A percentile compares a stretch with the other conserved stretches of the same genome.
Conservation (phyloP, 2,888 invertebrate species). For the Amphimallon solstitiale region DNA sequence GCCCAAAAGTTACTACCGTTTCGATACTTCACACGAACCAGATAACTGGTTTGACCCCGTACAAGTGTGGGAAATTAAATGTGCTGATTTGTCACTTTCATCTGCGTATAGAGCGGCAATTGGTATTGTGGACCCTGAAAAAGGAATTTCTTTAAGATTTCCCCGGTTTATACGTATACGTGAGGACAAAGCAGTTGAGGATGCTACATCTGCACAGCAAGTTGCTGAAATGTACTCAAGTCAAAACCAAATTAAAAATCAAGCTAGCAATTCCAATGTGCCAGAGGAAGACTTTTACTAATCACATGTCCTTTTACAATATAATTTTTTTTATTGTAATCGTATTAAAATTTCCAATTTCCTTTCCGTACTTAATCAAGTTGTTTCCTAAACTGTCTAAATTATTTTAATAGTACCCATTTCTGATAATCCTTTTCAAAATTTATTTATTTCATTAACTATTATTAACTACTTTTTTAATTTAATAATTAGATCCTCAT, state of each 20-base stretch:
- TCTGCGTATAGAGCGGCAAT: slow-evolving; percentile 91
- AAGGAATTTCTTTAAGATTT: slow-evolving; percentile 95
- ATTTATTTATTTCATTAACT: too few relatives aligned
- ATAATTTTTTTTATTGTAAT: too few relatives aligned
- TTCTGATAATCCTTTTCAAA: too few relatives aligned
- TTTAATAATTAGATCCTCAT: too few relatives aligned
- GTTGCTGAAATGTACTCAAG: slow-evolving; percentile 89
- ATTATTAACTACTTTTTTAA: too few relatives aligned
- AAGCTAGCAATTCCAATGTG: slow-evolving; percentile 58
- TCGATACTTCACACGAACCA: slow-evolving; percentile 76
- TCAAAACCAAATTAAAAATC: slow-evolving; percentile 90
- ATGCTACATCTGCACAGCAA: slow-evolving; percentile 91
- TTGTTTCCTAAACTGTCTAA: too few relatives aligned
- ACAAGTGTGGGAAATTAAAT: slow-evolving; percentile 96
- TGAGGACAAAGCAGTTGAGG: slow-evolving; percentile 91
- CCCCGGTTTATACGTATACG: slow-evolving; percentile 91
- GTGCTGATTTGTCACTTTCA: slow-evolving; percentile 96
- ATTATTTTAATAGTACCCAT: too few relatives aligned
- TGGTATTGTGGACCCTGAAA: slow-evolving; percentile 87
- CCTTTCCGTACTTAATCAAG: too few relatives aligned
- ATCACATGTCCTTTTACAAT: too few relatives aligned
- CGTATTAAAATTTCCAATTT: too few relatives aligned
- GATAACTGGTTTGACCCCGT: slow-evolving; percentile 91
- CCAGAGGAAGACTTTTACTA: slow-evolving; percentile 73
- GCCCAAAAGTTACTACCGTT: slow-evolving; percentile 84